phyloP scores from a whole-genome alignment of 2,888 invertebrate genomes.

The Drosophila percnosoma region DNA sequence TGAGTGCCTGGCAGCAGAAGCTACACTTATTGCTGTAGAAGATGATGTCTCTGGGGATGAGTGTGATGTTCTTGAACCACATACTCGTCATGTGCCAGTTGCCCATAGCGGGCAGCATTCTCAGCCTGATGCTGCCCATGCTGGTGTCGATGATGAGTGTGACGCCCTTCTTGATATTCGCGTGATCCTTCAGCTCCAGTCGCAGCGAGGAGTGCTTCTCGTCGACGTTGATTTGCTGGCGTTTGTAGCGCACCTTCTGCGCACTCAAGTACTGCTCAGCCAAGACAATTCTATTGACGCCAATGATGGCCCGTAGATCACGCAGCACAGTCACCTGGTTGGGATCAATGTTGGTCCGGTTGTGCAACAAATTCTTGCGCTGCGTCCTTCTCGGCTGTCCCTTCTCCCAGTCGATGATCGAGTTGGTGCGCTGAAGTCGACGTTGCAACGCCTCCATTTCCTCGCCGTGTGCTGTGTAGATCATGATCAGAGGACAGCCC shows the following conservation, averaged over 20 bases:
- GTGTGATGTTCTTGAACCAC: background rate
- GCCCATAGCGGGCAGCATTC: conserved; percentile 5
- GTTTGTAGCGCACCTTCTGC: background rate
- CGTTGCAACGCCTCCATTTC: conserved; percentile 1
- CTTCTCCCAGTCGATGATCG: background rate
- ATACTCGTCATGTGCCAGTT: conserved; percentile 46
- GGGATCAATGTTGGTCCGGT: background rate
- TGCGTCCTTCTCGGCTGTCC: background rate
- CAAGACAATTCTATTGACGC: conserved; percentile 22
- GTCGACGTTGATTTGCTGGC: background rate
- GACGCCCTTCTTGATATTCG: conserved; percentile 12
- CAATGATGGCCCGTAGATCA: conserved; percentile 16
- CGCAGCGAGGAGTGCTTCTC: background rate
- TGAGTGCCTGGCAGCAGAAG: conserved; percentile 46
- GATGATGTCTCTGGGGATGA: conserved; percentile 26
- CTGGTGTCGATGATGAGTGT: background rate
- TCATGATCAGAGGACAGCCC: conserved; percentile 48
- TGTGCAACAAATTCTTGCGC: background rate
- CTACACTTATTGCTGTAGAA: conserved; percentile 41
- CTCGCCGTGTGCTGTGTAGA: conserved; percentile 61
- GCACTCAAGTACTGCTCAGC: conserved; percentile 18
- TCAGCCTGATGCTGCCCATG: conserved; percentile 13
- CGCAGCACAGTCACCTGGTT: conserved; percentile 30
- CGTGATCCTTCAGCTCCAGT: background rate
- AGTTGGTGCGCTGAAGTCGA: conserved; percentile 14